Percentiles rank a stretch among this genome's conserved stretches.
phyloP scores from a whole-genome alignment of 2,888 invertebrate genomes.

The Azorinus chamasolen region DNA sequence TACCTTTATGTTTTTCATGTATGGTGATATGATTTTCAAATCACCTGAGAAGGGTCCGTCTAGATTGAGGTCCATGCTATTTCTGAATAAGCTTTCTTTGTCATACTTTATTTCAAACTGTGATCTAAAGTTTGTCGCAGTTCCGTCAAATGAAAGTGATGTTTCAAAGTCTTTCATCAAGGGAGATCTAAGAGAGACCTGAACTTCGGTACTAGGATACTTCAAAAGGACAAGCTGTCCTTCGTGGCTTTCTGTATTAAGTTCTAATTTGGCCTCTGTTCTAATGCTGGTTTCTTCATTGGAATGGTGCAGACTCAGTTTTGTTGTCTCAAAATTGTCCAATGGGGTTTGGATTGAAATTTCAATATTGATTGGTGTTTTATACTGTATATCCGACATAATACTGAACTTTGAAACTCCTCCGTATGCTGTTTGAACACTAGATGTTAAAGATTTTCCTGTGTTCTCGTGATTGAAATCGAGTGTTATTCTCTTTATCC shows the following conservation, averaged over 20 bases:
- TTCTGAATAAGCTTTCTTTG: slow-evolving; percentile 12
- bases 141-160: slow-evolving; percentile 15
- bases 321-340: slow-evolving; percentile 39
- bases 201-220: slow-evolving; percentile 31
- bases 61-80: slow-evolving; percentile 20
- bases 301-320: slow-evolving; percentile 42
- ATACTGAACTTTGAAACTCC: slow-evolving; percentile 25
- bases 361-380: slow-evolving; percentile 15
- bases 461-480: too few species aligned
- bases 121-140: slow-evolving; percentile 29
- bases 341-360: slow-evolving; percentile 51
- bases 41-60: slow-evolving; percentile 33
- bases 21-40: slow-evolving; percentile 38
- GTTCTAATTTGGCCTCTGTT: slow-evolving; percentile 40
- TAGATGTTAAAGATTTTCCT: too few species aligned
- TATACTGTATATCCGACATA: slow-evolving; percentile 34
- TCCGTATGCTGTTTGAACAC: too few species aligned
- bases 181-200: slow-evolving; percentile 50
- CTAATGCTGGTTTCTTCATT: slow-evolving; percentile 49
- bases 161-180: slow-evolving; percentile 35
- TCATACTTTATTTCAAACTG: slow-evolving; percentile 22
- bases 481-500: too few species aligned
- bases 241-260: slow-evolving; percentile 39
- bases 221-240: slow-evolving; percentile 50
- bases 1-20: slow-evolving; percentile 26